Conservation (phyloP, 2,113 vertebrate species). For the Empidonax alnorum region DNA sequence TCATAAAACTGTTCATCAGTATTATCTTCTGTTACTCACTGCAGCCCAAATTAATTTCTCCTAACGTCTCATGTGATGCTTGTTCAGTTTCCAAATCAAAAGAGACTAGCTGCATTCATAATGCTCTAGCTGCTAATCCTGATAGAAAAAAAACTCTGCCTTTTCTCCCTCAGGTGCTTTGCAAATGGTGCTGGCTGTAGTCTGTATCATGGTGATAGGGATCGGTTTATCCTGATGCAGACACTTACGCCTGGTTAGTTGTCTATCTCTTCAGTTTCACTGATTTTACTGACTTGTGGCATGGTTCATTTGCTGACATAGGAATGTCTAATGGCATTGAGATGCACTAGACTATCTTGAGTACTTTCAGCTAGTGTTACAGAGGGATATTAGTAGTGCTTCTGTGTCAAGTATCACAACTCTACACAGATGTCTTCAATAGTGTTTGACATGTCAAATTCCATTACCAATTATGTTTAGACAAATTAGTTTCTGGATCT, state of each 20-base stretch:
- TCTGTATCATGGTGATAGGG: background rate
- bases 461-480: background rate
- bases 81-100: background rate
- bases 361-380: background rate
- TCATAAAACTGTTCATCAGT: background rate
- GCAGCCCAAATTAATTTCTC: background rate
- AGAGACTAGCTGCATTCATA: background rate
- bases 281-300: background rate
- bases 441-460: background rate
- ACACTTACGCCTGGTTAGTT: background rate
- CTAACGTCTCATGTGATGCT: background rate
- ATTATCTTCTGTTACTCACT: background rate
- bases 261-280: background rate
- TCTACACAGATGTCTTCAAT: background rate
- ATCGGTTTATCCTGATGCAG: background rate
- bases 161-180: background rate
- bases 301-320: background rate
- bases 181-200: background rate
- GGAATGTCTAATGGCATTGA: background rate
- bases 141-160: background rate
- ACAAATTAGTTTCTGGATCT: background rate
- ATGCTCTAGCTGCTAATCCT: background rate
- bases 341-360: background rate
- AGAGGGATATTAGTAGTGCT: background rate
- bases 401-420: background rate